These are phyloP conservation scores for Eumerus sabulonum DNA, from an alignment of 2,888 invertebrate genomes.

Conservation along the genomic window DNA sequence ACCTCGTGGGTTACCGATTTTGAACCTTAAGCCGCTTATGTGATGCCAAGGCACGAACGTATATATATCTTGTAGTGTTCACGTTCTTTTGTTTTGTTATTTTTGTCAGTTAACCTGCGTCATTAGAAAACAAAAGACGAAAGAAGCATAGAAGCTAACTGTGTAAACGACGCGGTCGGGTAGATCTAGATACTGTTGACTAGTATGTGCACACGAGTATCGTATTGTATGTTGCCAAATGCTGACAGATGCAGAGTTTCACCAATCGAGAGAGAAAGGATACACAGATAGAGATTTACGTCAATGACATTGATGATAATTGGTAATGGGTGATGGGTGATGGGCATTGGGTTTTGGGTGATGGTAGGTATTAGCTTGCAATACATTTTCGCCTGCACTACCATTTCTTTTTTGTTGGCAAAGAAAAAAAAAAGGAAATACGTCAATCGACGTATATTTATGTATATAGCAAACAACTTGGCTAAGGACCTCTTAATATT, in stretches of 20 bases:
- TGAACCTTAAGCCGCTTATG: conserved; percentile 27
- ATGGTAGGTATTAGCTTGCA: conserved; percentile 30
- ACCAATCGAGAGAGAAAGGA: conserved; percentile 22
- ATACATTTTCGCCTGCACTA: conserved; percentile 14
- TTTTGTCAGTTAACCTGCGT: conserved; percentile 31
- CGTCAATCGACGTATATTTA: neutral
- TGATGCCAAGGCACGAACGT: conserved; percentile 50
- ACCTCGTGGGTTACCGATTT: conserved; percentile 4
- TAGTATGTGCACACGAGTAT: neutral
- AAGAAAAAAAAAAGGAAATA: neutral
- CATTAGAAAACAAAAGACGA: conserved; percentile 19
- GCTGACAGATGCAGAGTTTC: conserved; percentile 50
- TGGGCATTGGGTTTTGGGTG: conserved; percentile 32
- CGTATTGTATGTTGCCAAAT: conserved; percentile 20
- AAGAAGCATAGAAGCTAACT: neutral
- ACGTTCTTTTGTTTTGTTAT: conserved; percentile 14
- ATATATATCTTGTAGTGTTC: conserved; percentile 26
- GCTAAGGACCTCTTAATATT: too few relatives aligned
- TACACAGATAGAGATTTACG: conserved; percentile 36
- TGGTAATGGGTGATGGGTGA: conserved; percentile 24
- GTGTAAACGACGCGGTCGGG: too few relatives aligned
- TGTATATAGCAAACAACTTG: neutral
- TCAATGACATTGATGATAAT: conserved; percentile 53
- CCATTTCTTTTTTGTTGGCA: conserved; percentile 1
- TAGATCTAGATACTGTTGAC: too few relatives aligned